Evolutionary conservation across 2,797 vertebrate species (phyloP), one percentile per base, ranked within the genome.

Genomic region (Chelonia mydas): DNA sequence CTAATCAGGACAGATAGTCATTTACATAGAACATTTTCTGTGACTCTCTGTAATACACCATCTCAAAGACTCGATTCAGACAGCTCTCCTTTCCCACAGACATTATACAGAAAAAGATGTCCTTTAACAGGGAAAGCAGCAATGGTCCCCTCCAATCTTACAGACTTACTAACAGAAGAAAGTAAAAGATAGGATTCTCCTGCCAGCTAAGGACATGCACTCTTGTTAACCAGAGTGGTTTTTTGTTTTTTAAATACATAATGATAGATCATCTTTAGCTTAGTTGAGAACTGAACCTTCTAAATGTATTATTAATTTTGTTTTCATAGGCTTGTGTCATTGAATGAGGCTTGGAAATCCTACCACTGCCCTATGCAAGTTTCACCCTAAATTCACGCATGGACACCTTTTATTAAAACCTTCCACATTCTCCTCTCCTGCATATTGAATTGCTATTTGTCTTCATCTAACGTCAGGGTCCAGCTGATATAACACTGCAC

Each of bases 51-150:
- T 98, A 96, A 98, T 86, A 92, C 96, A 97, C 97, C 90, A 91
- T 98, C 97, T 98, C 98, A 98, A 98, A 98, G 98, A 96, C 97
- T 97, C 97, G 8, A 98, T 98, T 98, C 98, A 98, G 96, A 92
- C 94, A 94, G 97, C 97, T 93, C 98, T 98, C 94, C 96, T 98
- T 98, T 98, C 98, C 98, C 98, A 98, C 97, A 98, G 98, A 97
- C 92, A 82, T 81, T 97, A 90, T 83, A 77, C 90, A 8, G 1
- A 89, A 96, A 97, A 92, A 82, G 82, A 96, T 97, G 96, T 98
- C 97, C 98, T 98, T 97, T 97, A 96, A 89, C 50, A 97, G 97
- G 89, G 97, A 97, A 96, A 92, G 93, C 96, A 98, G 96, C 87
- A 97, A 98, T 94, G 92, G 96, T 96, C 94, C 92, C 96, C 97